Evolutionary conservation across 2,113 vertebrate species (phyloP).

Genomic region (Arvicanthis niloticus): DNA sequence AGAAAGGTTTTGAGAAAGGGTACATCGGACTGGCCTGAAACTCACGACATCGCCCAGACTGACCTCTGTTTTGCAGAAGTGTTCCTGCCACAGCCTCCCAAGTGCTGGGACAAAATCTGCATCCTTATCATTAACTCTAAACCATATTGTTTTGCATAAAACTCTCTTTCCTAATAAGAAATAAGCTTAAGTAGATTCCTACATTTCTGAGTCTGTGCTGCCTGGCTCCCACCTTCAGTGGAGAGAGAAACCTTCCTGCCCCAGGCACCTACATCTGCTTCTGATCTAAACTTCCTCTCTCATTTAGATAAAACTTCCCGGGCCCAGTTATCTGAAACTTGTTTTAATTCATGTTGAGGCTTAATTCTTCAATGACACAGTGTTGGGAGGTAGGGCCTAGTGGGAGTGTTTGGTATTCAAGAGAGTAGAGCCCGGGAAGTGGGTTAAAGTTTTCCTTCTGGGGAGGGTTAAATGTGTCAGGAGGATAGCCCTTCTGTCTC

Average conservation of each 20-base stretch:
- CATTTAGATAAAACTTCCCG: slow-evolving; percentile 11
- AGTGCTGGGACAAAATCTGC: background rate
- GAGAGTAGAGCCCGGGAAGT: background rate
- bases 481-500: background rate
- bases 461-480: background rate
- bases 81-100: background rate
- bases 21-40: background rate
- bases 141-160: background rate
- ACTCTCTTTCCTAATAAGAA: background rate
- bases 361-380: background rate
- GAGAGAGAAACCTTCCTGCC: background rate
- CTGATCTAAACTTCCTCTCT: slow-evolving; percentile 31
- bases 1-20: background rate
- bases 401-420: background rate
- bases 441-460: background rate
- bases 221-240: background rate
- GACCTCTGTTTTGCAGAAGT: background rate
- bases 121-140: background rate
- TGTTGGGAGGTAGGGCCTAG: background rate
- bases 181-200: background rate
- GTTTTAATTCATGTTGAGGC: background rate
- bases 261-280: slow-evolving; percentile 5
- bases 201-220: slow-evolving; percentile 8
- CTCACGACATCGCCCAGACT: background rate
- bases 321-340: background rate